Evolutionary conservation across 2,888 invertebrate species (phyloP).

Genomic region (Taphrorychus bicolor): DNA sequence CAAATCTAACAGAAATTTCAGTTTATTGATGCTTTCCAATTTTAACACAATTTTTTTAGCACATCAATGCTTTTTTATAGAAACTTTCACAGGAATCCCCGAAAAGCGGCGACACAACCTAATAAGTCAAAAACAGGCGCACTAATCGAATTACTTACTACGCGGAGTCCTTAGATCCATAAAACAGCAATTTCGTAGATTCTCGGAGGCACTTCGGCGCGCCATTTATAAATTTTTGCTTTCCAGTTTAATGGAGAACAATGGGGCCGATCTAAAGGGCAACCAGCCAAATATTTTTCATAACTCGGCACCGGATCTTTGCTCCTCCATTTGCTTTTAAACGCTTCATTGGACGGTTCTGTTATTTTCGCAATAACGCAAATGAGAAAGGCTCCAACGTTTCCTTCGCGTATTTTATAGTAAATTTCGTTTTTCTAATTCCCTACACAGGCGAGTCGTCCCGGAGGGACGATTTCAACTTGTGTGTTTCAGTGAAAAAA

Average conservation of each 20-base stretch:
- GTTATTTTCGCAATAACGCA: background rate
- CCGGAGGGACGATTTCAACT: background rate
- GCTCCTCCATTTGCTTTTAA: background rate
- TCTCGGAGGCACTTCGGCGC: background rate
- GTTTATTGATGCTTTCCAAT: too few relatives aligned
- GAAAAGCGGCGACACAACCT: background rate
- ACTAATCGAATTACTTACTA: background rate
- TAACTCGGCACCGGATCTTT: background rate
- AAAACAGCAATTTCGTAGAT: background rate
- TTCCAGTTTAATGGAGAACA: slow-evolving; percentile 4
- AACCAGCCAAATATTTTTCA: background rate
- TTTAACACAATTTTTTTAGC: background rate
- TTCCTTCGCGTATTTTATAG: background rate
- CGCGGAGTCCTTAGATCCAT: background rate
- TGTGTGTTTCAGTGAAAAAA: background rate
- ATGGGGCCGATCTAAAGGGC: background rate
- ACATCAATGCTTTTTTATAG: background rate
- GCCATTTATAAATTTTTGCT: background rate
- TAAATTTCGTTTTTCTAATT: background rate
- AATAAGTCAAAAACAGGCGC: background rate
- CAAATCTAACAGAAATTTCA: too few relatives aligned
- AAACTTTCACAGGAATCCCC: background rate
- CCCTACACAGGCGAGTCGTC: background rate
- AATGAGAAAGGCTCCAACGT: background rate
- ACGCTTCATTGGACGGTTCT: background rate